Evolutionary conservation across 2,888 invertebrate species (phyloP), one percentile per base, ranked within the genome.

Genomic region (Priocnemis perturbator): DNA sequence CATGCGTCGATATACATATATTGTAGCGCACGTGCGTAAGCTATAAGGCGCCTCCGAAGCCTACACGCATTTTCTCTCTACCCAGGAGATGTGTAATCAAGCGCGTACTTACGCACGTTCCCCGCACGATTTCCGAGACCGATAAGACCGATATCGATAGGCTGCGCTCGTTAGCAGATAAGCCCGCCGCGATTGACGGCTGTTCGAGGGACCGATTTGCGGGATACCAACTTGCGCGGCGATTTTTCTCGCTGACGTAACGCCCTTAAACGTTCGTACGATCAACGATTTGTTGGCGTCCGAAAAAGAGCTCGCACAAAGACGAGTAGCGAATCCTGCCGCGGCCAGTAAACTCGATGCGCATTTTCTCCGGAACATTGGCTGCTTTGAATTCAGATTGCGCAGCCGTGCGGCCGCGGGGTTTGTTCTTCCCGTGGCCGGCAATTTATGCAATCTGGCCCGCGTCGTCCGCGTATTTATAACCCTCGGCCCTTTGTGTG

Each of bases 341-440:
- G 66, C 69, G 66, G 64, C 79, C 74, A 79, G 77, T 79, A 78
- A 74, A 70, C 74, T 71, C 71, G 68, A 69, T 67, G 71, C 73
- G 73, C 76, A 74, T 81, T 78, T 74, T 73, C 74, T 63, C 64
- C 73, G 63, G 37, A 11, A 37, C 37, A 37, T 37, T 37, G 37
- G 78, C 82, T 79, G 84, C 85, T 87, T 87, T 87, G 85, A 88
- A 88, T 88, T 87, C 87, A 87, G 85, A 85, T 87, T 87, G 85
- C 83, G 78, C 79, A 70, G 73, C 68, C 77, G 61, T 69, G 74
- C 74, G 74, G 81, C 84, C 82, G 84, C 84, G 77, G 81, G 79
- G 85, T 84, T 85, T 85, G 83, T 84, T 87, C 71, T 63, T 58
- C 78, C 73, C 69, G 37, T 37, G 37, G 73, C 73, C 71, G 82